These are phyloP conservation scores for Planiliza haematocheilus DNA, from an alignment of 2,113 vertebrate genomes.

Conservation along the genomic window DNA sequence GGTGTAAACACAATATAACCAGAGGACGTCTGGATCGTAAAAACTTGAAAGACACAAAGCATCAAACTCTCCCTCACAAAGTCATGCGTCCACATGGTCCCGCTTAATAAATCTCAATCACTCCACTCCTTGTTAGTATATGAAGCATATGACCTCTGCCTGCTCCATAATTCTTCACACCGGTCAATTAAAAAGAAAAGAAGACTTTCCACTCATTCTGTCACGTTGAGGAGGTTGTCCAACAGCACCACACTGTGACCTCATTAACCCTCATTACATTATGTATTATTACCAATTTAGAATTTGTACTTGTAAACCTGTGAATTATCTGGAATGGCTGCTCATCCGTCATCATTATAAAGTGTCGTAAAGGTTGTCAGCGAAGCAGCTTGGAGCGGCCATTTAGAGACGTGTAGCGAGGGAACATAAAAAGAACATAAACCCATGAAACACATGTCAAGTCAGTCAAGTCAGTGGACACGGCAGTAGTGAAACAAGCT, in stretches of 20 bases:
- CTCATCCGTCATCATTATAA: too few relatives aligned
- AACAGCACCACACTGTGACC: not conserved
- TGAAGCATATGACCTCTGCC: constrained; percentile 17
- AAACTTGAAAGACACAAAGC: constrained; percentile 3
- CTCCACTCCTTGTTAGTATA: not conserved
- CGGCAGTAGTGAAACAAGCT: too few relatives aligned
- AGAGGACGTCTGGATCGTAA: not conserved
- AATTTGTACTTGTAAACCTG: too few relatives aligned
- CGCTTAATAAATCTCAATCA: not conserved
- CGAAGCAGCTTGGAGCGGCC: too few relatives aligned
- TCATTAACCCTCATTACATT: too few relatives aligned
- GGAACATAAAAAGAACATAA: too few relatives aligned
- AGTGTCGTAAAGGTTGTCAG: too few relatives aligned
- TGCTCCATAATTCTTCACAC: constrained; percentile 9
- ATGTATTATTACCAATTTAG: too few relatives aligned
- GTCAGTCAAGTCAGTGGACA: too few relatives aligned
- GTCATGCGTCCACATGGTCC: not conserved
- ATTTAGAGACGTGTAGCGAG: too few relatives aligned
- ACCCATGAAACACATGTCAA: too few relatives aligned
- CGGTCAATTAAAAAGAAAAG: constrained; percentile 6
- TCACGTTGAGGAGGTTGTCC: not conserved
- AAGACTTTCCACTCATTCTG: not conserved
- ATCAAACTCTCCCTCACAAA: not conserved
- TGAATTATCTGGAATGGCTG: too few relatives aligned
- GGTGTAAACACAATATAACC: constrained; percentile 10